Base-by-base conservation (phyloP, 2,888 invertebrate species). In the Xestobium rufovillosum region DNA sequence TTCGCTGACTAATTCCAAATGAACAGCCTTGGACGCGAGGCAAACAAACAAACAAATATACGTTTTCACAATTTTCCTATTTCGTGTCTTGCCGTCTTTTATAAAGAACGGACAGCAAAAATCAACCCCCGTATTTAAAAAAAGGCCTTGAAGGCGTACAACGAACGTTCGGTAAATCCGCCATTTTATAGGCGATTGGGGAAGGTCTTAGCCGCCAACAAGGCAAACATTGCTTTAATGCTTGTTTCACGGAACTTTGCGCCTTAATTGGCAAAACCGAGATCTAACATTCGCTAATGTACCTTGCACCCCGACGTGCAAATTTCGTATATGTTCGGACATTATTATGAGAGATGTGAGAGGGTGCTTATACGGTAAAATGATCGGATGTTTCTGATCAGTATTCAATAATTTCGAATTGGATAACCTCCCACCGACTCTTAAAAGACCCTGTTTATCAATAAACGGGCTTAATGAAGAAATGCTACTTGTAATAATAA, bases 21-120 rank as follows among this genome's bases (percentile, higher is more conserved):
- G 46, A n/a, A 39, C 34, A 11, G 45, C 44, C 25, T 42, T 44
- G 12, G 44, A 42, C 12, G 13, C 10, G 13, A 44, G 35, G 33
- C 47, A 45, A 9, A 45, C 33, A 43, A 43, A 45, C 26, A 48
- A 33, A 26, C 39, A 43, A 8, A 48, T 3, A 13, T 44, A 44
- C 11, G 34, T 25, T 26, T 44, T 44, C 12, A 43, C 37, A 8
- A 44, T 9, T 12, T 19, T 29, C 16, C 19, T 26, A 30, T 31
- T 35, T 28, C 39, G 26, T 11, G 29, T 11, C 33, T 43, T 43
- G 17, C 36, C 17, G 28, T 42, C 35, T 26, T 43, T 44, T 6
- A 45, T 41, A 10, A 34, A 26, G 32, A 37, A 47, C 1, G 43
- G 43, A n/a, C 45, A 40, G 8, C 47, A 40, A 38, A 35, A 47